A percentile compares a stretch with the other conserved stretches of the same genome.
These are phyloP conservation scores for Trachymyrmex septentrionalis DNA, from an alignment of 1,140 invertebrate species.

Conservation along the genomic window DNA sequence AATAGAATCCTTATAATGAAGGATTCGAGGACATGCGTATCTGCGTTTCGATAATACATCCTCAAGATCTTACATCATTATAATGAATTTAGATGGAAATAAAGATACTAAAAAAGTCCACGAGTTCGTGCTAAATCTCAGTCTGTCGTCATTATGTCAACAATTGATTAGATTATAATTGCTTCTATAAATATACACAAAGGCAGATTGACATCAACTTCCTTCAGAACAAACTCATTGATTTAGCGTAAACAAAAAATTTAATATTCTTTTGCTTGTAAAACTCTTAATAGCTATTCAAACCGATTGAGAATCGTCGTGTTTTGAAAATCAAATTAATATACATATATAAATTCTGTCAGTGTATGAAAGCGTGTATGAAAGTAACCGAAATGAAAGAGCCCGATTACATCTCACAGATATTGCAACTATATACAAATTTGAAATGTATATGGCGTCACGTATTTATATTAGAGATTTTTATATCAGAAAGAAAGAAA, in stretches of 20 bases:
- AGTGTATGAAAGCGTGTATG: neutral
- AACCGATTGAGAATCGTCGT: neutral
- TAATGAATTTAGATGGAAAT: constrained; percentile 33
- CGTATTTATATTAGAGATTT: neutral
- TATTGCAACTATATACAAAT: neutral
- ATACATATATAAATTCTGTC: neutral
- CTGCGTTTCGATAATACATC: neutral
- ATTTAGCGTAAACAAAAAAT: constrained; percentile 5
- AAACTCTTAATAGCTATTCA: neutral
- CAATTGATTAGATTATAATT: constrained; percentile 50
- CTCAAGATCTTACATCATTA: neutral
- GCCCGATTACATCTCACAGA: neutral
- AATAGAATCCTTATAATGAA: constrained; percentile 22
- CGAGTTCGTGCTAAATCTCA: neutral
- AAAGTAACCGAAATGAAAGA: constrained; percentile 8
- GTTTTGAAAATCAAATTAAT: constrained; percentile 28
- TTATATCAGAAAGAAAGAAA: neutral
- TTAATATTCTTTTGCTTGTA: neutral
- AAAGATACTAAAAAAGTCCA: neutral
- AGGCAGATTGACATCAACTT: constrained; percentile 6
- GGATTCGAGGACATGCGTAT: constrained; percentile 30
- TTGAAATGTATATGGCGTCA: neutral
- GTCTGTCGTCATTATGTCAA: neutral
- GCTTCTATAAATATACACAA: neutral
- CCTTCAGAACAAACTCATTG: constrained; percentile 7